Percentiles rank a stretch among this genome's conserved stretches.
These are phyloP conservation scores for Epizoanthus fatuus DNA, from an alignment of 92 coral and sea anemone species.

Conservation along the genomic window DNA sequence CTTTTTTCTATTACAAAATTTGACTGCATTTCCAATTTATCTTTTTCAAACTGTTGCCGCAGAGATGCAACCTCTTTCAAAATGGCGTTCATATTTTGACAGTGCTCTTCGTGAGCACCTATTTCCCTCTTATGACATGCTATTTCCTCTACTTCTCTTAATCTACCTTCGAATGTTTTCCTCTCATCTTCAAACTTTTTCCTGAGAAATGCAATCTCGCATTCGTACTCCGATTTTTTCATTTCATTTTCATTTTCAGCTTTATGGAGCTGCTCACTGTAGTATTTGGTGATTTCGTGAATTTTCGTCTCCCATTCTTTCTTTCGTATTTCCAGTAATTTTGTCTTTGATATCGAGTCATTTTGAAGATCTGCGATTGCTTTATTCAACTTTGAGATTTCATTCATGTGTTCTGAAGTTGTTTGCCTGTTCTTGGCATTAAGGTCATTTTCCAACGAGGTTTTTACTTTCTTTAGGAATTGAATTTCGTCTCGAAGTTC, in stretches of 20 bases:
- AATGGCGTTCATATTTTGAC: neutral
- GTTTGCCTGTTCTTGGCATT: neutral
- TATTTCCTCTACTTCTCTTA: neutral
- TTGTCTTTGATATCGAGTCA: neutral
- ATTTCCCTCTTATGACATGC: neutral
- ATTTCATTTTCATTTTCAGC: neutral
- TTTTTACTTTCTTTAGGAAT: neutral
- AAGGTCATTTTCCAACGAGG: neutral
- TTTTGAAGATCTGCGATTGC: constrained; percentile 22
- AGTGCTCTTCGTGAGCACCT: constrained; percentile 2
- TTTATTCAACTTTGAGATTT: constrained; percentile 7
- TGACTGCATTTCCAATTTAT: constrained; percentile 1
- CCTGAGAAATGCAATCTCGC: neutral
- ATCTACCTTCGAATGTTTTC: neutral
- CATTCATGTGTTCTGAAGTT: neutral
- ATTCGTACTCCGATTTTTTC: neutral
- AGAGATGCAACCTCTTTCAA: constrained; percentile 9
- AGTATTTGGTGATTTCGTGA: constrained; percentile 9
- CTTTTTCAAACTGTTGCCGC: constrained; percentile 1
- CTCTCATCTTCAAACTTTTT: neutral
- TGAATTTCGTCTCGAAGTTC: constrained; percentile 17
- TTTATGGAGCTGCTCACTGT: neutral
- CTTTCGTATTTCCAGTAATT: constrained; percentile 18
- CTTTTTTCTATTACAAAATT: constrained; percentile 5
- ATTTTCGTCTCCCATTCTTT: constrained; percentile 30